A percentile compares a stretch with the other conserved stretches of the same genome.
Evolutionary conservation across 2,113 vertebrate genomes (phyloP).

Genomic region (Clarias magur): DNA sequence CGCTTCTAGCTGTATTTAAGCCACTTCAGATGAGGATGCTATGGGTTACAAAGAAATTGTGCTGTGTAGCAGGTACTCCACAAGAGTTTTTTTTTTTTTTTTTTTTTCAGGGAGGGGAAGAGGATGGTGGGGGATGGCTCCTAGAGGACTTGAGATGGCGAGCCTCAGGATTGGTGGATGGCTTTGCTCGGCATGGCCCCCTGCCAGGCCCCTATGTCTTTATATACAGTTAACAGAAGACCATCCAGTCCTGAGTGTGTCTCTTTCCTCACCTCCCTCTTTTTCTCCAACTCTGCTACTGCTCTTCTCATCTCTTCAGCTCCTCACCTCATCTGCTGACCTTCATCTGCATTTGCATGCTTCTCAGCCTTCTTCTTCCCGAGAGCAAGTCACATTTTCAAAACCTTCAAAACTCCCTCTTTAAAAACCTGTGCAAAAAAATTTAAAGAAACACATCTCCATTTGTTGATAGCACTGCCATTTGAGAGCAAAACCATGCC

Average conservation of each 20-base stretch:
- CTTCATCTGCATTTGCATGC: slow-evolving; percentile 28
- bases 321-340: slow-evolving; percentile 43
- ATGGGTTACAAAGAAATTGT: slow-evolving; percentile 52
- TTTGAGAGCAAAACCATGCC: slow-evolving; percentile 70
- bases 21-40: slow-evolving; percentile 66
- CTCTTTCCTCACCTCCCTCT: slow-evolving; percentile 60
- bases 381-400: slow-evolving; percentile 43
- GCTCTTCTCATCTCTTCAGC: slow-evolving; percentile 23
- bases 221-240: slow-evolving; percentile 80
- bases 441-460: slow-evolving; percentile 27
- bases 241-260: slow-evolving; percentile 73
- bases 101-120: slow-evolving; percentile 59
- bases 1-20: slow-evolving; percentile 59
- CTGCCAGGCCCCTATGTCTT: slow-evolving; percentile 78
- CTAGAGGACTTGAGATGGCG: slow-evolving; percentile 71
- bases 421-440: slow-evolving; percentile 24
- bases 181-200: slow-evolving; percentile 68
- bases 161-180: slow-evolving; percentile 77
- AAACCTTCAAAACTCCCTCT: slow-evolving; percentile 52
- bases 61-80: slow-evolving; percentile 72
- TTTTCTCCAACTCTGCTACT: slow-evolving; percentile 51
- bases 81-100: slow-evolving; percentile 51
- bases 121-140: slow-evolving; percentile 56
- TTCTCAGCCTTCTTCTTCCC: slow-evolving; percentile 25
- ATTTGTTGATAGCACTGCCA: slow-evolving; percentile 37